Base-by-base conservation (phyloP, 1,140 invertebrate species). In the Armadillidium nasatum region DNA sequence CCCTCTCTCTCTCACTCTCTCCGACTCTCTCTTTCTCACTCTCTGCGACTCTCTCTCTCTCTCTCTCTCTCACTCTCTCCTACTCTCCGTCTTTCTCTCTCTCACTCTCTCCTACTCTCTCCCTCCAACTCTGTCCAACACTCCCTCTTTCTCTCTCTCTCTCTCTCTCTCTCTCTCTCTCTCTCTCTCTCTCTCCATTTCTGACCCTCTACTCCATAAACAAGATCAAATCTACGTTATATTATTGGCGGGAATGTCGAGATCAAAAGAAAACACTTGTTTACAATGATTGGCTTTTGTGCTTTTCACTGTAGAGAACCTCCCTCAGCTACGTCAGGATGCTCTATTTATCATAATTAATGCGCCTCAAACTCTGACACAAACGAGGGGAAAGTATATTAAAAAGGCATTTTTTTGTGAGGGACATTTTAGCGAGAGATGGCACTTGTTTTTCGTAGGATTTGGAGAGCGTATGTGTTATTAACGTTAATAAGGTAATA, bases 331-430 rank as follows among this genome's bases (percentile, higher is more conserved):
- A 3, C 19, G 11, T 60, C 11, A 19, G 11, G 19, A 60, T 60
- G 50, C 19, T 60, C 50, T 60, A 60, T 60, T 60, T 60, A 60
- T 60, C 50, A 60, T 60, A 60, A 60, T 60, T 19, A 60, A 60
- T 60, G 50, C 50, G 11, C 11, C 50, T 60, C 50, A 60, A 15
- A 60, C 50, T 7, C 11, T 60, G 50, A 60, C 50, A 60, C 11
- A 19, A 13, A 60, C 19, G 50, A 60, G 50, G 50, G 50, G 50
- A 60, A 60, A 7, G 50, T 60, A 60, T 60, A 60, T 60, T 60
- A 60, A 60, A 60, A 60, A 60, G 11, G 19, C 2, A 3, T 33
- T 60, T 13, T 19, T 60, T 60, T 60, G 50, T 7, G 19, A 60
- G 50, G 50, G 50, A 60, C 19, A 60, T 2, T 7, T 13, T 13